Percentiles rank a stretch among this genome's conserved stretches.
Evolutionary conservation across 2,113 vertebrate species (phyloP).

Genomic region (Scatophagus argus): DNA sequence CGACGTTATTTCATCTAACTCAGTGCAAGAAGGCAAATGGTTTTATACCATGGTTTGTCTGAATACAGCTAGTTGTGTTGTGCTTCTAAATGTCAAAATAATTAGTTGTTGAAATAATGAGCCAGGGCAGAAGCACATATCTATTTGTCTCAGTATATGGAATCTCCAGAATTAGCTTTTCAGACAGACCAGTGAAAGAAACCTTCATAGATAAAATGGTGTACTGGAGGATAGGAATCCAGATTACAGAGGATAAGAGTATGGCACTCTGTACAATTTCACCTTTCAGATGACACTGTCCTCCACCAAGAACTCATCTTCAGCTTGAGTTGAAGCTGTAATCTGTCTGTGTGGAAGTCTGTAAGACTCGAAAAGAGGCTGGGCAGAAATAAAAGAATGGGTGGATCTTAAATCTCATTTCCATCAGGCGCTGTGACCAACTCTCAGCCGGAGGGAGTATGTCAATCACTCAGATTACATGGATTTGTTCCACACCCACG

Average conservation of each 20-base stretch:
- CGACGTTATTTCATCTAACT: not conserved
- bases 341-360: slow-evolving; percentile 14
- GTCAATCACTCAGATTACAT: slow-evolving; percentile 79
- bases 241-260: not conserved
- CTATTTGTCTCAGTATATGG: not conserved
- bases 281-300: not conserved
- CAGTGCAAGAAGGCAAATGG: not conserved
- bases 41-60: no score
- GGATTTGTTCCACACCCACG: slow-evolving; percentile 70
- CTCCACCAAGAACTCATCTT: slow-evolving; percentile 7
- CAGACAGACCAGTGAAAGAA: not conserved
- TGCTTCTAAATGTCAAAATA: not conserved
- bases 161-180: not conserved
- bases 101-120: not conserved
- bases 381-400: slow-evolving; percentile 32
- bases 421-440: slow-evolving; percentile 56
- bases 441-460: slow-evolving; percentile 56
- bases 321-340: not conserved
- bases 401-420: slow-evolving; percentile 52
- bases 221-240: not conserved
- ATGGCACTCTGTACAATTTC: not conserved
- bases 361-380: slow-evolving; percentile 13
- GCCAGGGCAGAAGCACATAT: not conserved
- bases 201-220: not conserved
- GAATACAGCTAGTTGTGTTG: no score